Evolutionary conservation across 2,113 vertebrate species (phyloP).

Genomic region (Mormoops blainvillei): DNA sequence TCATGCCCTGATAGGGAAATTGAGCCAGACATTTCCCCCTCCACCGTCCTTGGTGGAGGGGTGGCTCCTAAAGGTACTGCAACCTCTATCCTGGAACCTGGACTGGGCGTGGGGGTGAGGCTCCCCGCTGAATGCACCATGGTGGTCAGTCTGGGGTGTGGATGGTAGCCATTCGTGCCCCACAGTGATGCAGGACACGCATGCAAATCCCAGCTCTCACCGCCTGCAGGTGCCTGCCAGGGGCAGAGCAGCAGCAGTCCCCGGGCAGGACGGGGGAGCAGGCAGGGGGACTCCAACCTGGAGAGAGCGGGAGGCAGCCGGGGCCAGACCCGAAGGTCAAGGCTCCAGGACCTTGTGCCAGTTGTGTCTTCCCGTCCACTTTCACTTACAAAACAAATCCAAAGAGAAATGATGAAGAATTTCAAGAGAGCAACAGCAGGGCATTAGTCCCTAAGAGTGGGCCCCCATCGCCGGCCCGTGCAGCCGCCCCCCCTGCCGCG

Average conservation of each 20-base stretch:
- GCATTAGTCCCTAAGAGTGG: not conserved
- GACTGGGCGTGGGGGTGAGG: not conserved
- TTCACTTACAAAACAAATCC: not conserved
- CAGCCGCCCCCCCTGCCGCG: not conserved
- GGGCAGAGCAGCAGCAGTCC: not conserved
- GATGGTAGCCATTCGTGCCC: not conserved
- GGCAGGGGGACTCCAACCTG: not conserved
- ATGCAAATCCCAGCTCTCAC: not conserved
- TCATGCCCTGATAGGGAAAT: not conserved
- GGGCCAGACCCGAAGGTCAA: rapidly evolving
- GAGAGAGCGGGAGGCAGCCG: not conserved
- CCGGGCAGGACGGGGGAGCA: not conserved
- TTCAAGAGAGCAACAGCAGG: not conserved
- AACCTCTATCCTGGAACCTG: not conserved
- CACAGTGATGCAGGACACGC: not conserved
- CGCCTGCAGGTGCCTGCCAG: not conserved
- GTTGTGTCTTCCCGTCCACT: too few species aligned
- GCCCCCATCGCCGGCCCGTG: not conserved
- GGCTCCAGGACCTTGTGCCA: not conserved
- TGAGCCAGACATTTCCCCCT: not conserved
- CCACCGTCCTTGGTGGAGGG: rapidly evolving
- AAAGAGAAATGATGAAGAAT: not conserved
- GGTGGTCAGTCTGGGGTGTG: not conserved
- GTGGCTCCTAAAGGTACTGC: too few species aligned
- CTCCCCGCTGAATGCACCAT: not conserved